phyloP scores from a whole-genome alignment of 2,888 invertebrate genomes.

The Omphaloscelis lunosa region DNA sequence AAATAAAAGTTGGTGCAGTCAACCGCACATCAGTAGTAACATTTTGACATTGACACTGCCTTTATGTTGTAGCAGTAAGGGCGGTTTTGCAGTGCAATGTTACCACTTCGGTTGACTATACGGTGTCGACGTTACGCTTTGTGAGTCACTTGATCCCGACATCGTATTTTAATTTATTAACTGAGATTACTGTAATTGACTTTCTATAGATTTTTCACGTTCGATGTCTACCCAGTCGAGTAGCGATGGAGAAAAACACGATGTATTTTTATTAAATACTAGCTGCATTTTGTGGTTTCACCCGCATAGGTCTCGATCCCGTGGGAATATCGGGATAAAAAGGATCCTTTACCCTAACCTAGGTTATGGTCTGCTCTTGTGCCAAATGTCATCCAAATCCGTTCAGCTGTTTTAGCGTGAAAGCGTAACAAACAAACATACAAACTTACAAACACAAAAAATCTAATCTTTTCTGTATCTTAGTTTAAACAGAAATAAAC shows the following conservation, averaged over 20 bases:
- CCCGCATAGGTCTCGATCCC: too few species aligned
- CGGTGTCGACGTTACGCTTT: conserved; percentile 15
- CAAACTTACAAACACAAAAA: too few species aligned
- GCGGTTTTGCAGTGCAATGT: background rate
- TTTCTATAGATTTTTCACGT: conserved; percentile 36
- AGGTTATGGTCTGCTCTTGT: too few species aligned
- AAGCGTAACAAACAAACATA: too few species aligned
- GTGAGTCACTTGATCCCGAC: conserved; percentile 28
- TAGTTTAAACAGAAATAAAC: too few species aligned
- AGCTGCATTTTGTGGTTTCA: too few species aligned
- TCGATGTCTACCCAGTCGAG: background rate
- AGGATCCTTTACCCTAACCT: too few species aligned
- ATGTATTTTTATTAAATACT: background rate
- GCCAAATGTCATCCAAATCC: too few species aligned
- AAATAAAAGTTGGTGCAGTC: background rate
- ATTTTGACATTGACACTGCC: background rate
- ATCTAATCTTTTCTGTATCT: too few species aligned
- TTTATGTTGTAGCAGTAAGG: background rate
- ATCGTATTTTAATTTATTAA: conserved; percentile 54
- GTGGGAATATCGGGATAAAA: too few species aligned
- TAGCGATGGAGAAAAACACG: background rate
- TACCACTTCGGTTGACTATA: background rate
- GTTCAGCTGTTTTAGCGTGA: too few species aligned
- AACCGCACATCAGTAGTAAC: too few species aligned
- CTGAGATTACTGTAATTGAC: conserved; percentile 31